A percentile compares a stretch with the other conserved stretches of the same genome.
Evolutionary conservation across 2,888 invertebrate genomes (phyloP).

Genomic region (Orthonychiurus folsomi): DNA sequence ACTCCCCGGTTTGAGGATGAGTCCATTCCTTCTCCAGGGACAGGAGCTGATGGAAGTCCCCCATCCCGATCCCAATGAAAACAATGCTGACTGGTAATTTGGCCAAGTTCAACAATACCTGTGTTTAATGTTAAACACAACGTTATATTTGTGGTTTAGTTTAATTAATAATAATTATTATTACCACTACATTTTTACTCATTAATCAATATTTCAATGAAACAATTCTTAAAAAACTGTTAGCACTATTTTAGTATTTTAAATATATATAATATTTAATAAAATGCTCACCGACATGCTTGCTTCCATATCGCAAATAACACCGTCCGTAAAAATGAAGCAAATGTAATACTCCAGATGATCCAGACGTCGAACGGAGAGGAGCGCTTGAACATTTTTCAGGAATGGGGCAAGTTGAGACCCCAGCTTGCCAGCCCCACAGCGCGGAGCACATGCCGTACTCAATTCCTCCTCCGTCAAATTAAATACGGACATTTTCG

Average conservation of each 20-base stretch:
- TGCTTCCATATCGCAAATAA: constrained; percentile 24
- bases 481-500: constrained; percentile 19
- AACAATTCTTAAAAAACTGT: too few relatives aligned
- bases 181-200: too few relatives aligned
- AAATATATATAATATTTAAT: too few relatives aligned
- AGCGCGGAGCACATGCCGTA: constrained; percentile 6
- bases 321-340: constrained; percentile 33
- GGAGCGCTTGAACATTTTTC: constrained; percentile 21
- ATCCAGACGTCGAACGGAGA: constrained; percentile 22
- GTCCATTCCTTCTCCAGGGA: constrained; percentile 26
- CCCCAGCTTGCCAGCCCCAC: neutral
- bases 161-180: too few relatives aligned
- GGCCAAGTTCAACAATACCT: constrained; percentile 25
- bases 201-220: neutral
- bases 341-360: constrained; percentile 27
- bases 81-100: constrained; percentile 27
- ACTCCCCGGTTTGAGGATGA: constrained; percentile 21
- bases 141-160: too few relatives aligned
- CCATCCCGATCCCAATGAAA: constrained; percentile 28
- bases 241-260: too few relatives aligned
- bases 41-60: constrained; percentile 23
- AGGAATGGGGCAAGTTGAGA: constrained; percentile 24
- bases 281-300: constrained; percentile 20
- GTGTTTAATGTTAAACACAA: constrained; percentile 4
- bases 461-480: constrained; percentile 4